phyloP scores from a whole-genome alignment of 2,888 invertebrate species.

The Nomada ruficornis region DNA sequence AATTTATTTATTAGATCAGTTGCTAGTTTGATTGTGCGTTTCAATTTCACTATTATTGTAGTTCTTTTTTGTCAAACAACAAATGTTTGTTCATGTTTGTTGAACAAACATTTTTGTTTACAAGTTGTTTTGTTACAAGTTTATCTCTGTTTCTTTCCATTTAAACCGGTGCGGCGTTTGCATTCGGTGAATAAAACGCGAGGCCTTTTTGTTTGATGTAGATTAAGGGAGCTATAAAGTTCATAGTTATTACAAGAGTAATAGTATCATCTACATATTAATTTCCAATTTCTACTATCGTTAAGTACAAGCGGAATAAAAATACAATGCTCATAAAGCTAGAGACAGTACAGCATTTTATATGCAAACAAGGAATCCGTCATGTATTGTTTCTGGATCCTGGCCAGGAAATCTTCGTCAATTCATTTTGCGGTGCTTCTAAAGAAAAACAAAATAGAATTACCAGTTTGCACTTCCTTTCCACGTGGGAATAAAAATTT shows the following conservation, averaged over 20 bases:
- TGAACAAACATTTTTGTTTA: neutral
- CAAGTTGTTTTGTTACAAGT: too few species aligned
- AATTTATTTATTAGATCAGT: too few species aligned
- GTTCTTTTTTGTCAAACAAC: too few species aligned
- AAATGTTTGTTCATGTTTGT: too few species aligned
- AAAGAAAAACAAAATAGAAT: neutral
- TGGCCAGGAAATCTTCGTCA: neutral
- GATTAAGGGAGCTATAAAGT: slow-evolving; percentile 7
- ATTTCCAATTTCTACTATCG: neutral
- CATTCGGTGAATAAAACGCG: slow-evolving; percentile 1
- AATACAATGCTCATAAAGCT: neutral
- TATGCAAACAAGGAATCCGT: neutral
- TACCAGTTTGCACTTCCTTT: slow-evolving; percentile 18
- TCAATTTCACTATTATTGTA: too few species aligned
- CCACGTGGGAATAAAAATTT: neutral
- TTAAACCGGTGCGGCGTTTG: neutral
- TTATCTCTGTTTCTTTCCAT: neutral
- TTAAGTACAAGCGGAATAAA: neutral
- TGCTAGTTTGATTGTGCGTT: too few species aligned
- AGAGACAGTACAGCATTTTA: neutral
- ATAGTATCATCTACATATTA: neutral
- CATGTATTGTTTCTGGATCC: slow-evolving; percentile 16
- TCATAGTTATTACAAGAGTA: neutral
- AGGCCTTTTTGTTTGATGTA: slow-evolving; percentile 20
- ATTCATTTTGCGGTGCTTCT: neutral